Base-by-base conservation (phyloP, 2,888 invertebrate species). In the Drosophila lacicola region DNA sequence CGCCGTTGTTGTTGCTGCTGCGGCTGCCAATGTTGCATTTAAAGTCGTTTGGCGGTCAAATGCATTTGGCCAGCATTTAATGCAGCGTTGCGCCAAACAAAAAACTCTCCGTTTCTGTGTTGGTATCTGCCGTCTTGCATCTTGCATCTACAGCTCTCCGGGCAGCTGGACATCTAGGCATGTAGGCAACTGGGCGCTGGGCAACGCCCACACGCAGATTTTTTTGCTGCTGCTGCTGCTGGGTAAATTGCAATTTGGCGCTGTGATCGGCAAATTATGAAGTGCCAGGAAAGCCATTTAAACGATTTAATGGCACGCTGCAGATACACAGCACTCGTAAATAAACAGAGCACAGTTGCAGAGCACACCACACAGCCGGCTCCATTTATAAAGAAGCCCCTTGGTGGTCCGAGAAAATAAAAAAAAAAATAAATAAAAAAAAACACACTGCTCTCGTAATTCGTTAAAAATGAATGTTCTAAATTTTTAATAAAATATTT, bases 211-310 rank as follows among this genome's bases (percentile, higher is more conserved):
- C 83, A 83, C 83, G 87, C 77, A 77, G 73, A 57, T 55, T 46
- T 53, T 25, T 45, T 21, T 58, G 56, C 47, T 29, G 33, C 25
- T n/a, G 36, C 19, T 36, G 66, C 73, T 70, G 71, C 56, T 67
- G 74, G 75, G 81, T 70, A 87, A 81, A 77, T 83, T 83, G 74
- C 74, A 70, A 73, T 78, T 82, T 85, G 82, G 79, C 85, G 77
- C 73, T 86, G 77, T 89, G 89, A 87, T 84, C 83, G 78, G 83
- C 76, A 85, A 89, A 88, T 88, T 89, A 88, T 89, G 85, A 88
- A 88, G 87, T 88, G 87, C 88, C 85, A 89, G 82, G 70, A 77
- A 89, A 88, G 73, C 85, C 88, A 83, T 88, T 88, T 88, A 78
- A 82, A 85, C 88, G 86, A 82, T 88, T 85, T 85, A 84, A 84